Evolutionary conservation across 2,888 invertebrate genomes (phyloP), one percentile per base, ranked within the genome.

Genomic region (Euclidia mi): DNA sequence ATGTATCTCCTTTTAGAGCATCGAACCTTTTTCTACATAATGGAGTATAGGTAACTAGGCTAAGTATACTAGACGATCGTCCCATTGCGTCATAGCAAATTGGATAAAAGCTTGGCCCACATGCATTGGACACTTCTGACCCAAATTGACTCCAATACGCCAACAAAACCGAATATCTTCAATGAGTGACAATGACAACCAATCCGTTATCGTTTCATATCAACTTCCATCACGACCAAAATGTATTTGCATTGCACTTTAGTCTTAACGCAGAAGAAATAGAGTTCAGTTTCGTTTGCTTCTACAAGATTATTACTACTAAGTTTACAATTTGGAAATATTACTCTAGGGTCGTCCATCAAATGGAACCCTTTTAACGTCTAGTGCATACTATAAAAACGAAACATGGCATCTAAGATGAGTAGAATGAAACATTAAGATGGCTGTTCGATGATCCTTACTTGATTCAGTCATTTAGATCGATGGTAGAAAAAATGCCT

Each of bases 311-410:
- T n/a, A n/a, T n/a, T n/a, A n/a, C n/a, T n/a, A n/a, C n/a, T 18
- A 12, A 44, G 17, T 38, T 9, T 51, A 25, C 52, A 45, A 31
- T 44, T 45, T 50, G 56, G 41, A 56, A 65, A 71, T 56, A 71
- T 66, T 71, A 61, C 66, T 61, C 56, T 60, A 45, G 43, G 78
- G 71, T 78, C 83, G 79, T 87, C 82, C 73, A 86, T 87, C 88
- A 81, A 74, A 69, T 55, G 50, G 43, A 78, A 81, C 81, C 87
- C 84, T 84, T 85, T 87, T 85, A 86, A 81, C 82, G 85, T 84
- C 84, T 61, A 56, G 51, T 56, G 74, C 79, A 78, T 71, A 76
- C 77, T 78, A 76, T 81, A 78, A 79, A 79, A 78, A 82, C 84
- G 84, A 85, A 85, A 83, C 82, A 85, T 81, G 65, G 71, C 46